Conservation (phyloP, 2,797 vertebrate genomes). For the Hybognathus amarus region DNA sequence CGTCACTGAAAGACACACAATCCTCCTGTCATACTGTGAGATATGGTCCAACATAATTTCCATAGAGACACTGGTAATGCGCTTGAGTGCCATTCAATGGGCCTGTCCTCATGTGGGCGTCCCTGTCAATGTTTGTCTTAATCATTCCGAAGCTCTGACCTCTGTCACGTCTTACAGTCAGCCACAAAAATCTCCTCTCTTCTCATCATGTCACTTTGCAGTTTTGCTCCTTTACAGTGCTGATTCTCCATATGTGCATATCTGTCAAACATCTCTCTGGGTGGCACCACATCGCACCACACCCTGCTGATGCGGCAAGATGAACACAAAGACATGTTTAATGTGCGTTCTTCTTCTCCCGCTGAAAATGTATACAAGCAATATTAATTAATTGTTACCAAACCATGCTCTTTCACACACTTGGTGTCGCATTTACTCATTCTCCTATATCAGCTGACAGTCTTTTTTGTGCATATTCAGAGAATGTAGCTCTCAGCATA, state of each 20-base stretch:
- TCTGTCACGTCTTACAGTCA: background rate
- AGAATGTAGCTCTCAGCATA: constrained; percentile 34
- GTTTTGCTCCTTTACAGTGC: constrained; percentile 50
- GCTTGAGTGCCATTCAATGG: background rate
- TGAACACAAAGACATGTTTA: constrained; percentile 32
- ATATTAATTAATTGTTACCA: constrained; percentile 44
- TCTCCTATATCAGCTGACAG: constrained; percentile 37
- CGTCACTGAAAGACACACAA: constrained; percentile 8
- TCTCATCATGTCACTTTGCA: constrained; percentile 33
- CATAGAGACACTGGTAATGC: constrained; percentile 16
- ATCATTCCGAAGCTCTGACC: constrained; percentile 25
- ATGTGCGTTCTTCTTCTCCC: constrained; percentile 29
- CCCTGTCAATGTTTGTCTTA: background rate
- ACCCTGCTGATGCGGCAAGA: constrained; percentile 45
- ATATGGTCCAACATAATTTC: constrained; percentile 26
- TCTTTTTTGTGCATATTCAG: constrained; percentile 13
- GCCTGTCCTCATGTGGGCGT: constrained; percentile 1
- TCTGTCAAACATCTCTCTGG: constrained; percentile 48
- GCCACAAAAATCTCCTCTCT: background rate
- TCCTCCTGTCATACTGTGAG: constrained; percentile 22
- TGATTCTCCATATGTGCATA: constrained; percentile 44
- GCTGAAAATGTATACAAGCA: constrained; percentile 42
- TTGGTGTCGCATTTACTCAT: constrained; percentile 28
- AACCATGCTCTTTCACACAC: constrained; percentile 27
- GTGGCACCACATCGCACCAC: constrained; percentile 36